A percentile compares a stretch with the other conserved stretches of the same genome.
Evolutionary conservation across 2,888 invertebrate genomes (phyloP).

Genomic region (Drosophila hamatofila): DNA sequence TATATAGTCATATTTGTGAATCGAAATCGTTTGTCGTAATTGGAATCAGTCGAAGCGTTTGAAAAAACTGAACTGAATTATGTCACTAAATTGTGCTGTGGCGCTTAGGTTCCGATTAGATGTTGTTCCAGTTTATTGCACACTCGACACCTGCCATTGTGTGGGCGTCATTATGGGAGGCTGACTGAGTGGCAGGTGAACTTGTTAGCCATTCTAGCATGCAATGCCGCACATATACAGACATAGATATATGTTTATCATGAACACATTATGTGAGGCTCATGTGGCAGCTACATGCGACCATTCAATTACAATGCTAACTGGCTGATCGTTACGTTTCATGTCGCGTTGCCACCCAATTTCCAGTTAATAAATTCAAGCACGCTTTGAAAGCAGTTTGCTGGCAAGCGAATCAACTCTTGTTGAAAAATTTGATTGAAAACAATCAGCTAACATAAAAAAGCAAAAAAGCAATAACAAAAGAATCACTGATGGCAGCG

Average conservation of each 20-base stretch:
- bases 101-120: slow-evolving; percentile 33
- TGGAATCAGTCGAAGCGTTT: neutral
- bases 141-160: slow-evolving; percentile 33
- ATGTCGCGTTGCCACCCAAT: slow-evolving; percentile 31
- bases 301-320: slow-evolving; percentile 61
- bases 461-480: neutral
- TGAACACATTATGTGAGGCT: slow-evolving; percentile 28
- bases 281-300: slow-evolving; percentile 78
- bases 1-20: slow-evolving; percentile 5
- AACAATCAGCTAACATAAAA: slow-evolving; percentile 19
- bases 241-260: neutral
- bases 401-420: slow-evolving; percentile 30
- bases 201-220: slow-evolving; percentile 42
- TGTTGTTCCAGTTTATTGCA: slow-evolving; percentile 61
- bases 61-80: slow-evolving; percentile 5
- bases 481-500: neutral
- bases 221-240: slow-evolving; percentile 36
- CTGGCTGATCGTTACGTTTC: slow-evolving; percentile 37
- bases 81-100: slow-evolving; percentile 8
- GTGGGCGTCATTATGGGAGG: slow-evolving; percentile 17
- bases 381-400: slow-evolving; percentile 13
- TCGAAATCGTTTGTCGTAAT: slow-evolving; percentile 8
- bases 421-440: slow-evolving; percentile 33
- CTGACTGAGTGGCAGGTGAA: slow-evolving; percentile 29
- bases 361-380: slow-evolving; percentile 40